These are phyloP conservation scores for Salmo trutta DNA, from an alignment of 2,797 vertebrate species.

Conservation along the genomic window DNA sequence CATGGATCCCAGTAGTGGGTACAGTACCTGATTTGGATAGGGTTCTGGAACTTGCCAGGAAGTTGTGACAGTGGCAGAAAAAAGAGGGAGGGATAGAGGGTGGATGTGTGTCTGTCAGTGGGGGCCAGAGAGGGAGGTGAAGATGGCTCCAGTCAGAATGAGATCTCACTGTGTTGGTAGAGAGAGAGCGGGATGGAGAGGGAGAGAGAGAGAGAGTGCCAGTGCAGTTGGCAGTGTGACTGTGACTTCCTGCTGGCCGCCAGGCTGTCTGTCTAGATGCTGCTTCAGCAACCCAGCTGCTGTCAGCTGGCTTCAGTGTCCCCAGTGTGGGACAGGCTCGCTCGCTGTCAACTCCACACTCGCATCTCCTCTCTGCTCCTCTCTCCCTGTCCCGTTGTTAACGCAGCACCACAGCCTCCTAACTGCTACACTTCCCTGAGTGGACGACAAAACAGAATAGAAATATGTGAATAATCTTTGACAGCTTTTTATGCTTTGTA, in stretches of 20 bases:
- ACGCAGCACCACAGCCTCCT: background rate
- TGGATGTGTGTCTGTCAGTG: background rate
- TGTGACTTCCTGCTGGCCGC: background rate
- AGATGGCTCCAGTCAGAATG: background rate
- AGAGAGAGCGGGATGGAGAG: background rate
- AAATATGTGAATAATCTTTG: background rate
- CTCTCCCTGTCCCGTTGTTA: background rate
- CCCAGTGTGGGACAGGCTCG: conserved; percentile 24
- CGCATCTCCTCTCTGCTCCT: background rate
- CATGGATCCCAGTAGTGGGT: background rate
- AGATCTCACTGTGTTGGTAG: background rate
- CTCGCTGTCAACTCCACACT: background rate
- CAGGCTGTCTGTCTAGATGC: background rate
- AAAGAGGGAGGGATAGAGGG: background rate
- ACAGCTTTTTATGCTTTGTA: background rate
- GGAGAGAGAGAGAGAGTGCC: background rate
- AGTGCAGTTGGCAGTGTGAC: background rate
- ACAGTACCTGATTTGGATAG: background rate
- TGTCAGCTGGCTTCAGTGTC: conserved; percentile 58
- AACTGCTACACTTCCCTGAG: background rate
- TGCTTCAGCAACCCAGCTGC: conserved; percentile 31
- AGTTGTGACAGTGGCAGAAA: background rate
- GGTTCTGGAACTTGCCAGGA: background rate
- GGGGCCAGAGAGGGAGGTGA: background rate
- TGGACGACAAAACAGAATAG: background rate